A percentile compares a stretch with the other conserved stretches of the same genome.
phyloP scores from a whole-genome alignment of 2,888 invertebrate genomes.

The Rhodophaea formosa region DNA sequence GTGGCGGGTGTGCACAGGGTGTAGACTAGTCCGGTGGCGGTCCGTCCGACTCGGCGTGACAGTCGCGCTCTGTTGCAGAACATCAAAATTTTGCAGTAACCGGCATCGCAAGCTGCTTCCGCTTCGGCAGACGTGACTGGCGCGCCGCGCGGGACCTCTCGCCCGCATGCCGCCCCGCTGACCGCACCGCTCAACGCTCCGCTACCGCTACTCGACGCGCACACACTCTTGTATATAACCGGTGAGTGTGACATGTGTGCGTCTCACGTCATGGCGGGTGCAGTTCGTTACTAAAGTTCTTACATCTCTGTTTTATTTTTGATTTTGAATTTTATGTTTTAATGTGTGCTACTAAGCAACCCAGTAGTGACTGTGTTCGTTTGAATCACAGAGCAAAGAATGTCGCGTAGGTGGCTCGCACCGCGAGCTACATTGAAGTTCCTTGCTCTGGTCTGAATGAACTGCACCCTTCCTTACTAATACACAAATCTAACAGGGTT shows the following conservation, averaged over 20 bases:
- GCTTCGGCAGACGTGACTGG: slow-evolving; percentile 98
- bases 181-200: slow-evolving; percentile 25
- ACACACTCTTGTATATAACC: slow-evolving; percentile 21
- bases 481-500: not conserved
- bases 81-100: slow-evolving; percentile 94
- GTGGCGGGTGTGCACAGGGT: slow-evolving; percentile 11
- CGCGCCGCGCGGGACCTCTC: slow-evolving; percentile 67
- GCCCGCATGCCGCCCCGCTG: slow-evolving; percentile 42
- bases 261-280: not conserved
- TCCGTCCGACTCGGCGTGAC: slow-evolving; percentile 5
- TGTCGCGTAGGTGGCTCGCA: no score
- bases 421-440: no score
- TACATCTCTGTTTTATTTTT: no score
- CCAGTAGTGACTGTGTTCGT: no score
- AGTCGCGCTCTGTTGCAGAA: slow-evolving; percentile 42
- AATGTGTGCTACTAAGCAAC: no score
- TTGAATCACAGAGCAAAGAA: no score
- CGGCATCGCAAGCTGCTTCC: slow-evolving; percentile 98
- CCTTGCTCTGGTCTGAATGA: not conserved
- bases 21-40: slow-evolving; percentile 13
- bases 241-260: slow-evolving; percentile 7
- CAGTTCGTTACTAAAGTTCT: not conserved
- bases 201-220: slow-evolving; percentile 22
- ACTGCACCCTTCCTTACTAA: not conserved
- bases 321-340: no score